phyloP scores from a whole-genome alignment of 2,797 vertebrate species.

The Lepilemur ruficaudatus region DNA sequence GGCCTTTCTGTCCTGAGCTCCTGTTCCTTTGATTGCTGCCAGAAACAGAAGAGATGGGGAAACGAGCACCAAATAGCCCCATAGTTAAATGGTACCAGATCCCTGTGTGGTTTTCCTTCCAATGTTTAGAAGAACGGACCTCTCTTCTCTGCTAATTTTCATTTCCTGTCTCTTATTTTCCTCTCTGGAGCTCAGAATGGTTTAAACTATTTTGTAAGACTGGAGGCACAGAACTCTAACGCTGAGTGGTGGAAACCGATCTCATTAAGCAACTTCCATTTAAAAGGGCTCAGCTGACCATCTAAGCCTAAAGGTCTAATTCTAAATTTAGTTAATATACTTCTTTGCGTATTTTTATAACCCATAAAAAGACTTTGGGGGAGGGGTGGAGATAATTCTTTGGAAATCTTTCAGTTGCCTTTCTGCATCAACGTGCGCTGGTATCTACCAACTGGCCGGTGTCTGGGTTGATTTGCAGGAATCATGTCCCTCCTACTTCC shows the following conservation, averaged over 20 bases:
- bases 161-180: neutral
- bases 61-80: neutral
- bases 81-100: neutral
- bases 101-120: neutral
- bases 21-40: neutral
- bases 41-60: neutral
- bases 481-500: neutral
- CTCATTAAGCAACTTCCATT: neutral
- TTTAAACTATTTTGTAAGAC: neutral
- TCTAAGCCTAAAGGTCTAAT: neutral
- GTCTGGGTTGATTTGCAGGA: neutral
- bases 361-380: neutral
- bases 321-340: neutral
- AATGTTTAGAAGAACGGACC: neutral
- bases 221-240: neutral
- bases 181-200: neutral
- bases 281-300: neutral
- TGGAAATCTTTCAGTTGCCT: neutral
- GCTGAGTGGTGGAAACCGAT: neutral
- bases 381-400: neutral
- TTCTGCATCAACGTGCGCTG: neutral
- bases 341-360: neutral
- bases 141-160: neutral
- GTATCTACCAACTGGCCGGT: neutral
- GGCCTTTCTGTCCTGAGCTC: too few species aligned